These are phyloP conservation scores for Otocyon megalotis DNA, from an alignment of 2,113 vertebrate genomes.

Conservation along the genomic window DNA sequence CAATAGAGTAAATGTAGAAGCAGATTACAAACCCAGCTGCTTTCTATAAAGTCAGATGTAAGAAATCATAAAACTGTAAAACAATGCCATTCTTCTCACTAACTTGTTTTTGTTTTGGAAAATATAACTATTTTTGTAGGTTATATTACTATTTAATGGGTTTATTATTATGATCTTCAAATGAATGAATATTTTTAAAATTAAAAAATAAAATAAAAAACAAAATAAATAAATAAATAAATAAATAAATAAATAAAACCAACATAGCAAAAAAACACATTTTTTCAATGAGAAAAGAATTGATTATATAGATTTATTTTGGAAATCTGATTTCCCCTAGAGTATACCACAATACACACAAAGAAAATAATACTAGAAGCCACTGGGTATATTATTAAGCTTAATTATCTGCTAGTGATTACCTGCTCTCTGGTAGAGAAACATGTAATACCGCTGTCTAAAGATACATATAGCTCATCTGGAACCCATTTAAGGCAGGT, in stretches of 20 bases:
- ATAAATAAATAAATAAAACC: too few species aligned
- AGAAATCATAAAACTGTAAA: neutral
- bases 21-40: neutral
- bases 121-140: neutral
- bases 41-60: neutral
- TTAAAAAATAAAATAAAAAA: too few species aligned
- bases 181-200: neutral
- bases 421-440: neutral
- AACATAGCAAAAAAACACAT: neutral
- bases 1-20: neutral
- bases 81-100: neutral
- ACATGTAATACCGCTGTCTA: neutral
- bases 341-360: neutral
- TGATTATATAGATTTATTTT: neutral
- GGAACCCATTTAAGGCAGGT: neutral
- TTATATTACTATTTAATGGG: neutral
- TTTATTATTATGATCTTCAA: slow-evolving; percentile 18
- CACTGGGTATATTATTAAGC: neutral
- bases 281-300: neutral
- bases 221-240: too few species aligned
- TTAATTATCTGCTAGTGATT: neutral
- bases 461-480: neutral
- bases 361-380: neutral
- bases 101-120: neutral
- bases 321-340: neutral